These are phyloP conservation scores for Serrognathus titanus DNA, from an alignment of 2,888 invertebrate species.

Conservation along the genomic window DNA sequence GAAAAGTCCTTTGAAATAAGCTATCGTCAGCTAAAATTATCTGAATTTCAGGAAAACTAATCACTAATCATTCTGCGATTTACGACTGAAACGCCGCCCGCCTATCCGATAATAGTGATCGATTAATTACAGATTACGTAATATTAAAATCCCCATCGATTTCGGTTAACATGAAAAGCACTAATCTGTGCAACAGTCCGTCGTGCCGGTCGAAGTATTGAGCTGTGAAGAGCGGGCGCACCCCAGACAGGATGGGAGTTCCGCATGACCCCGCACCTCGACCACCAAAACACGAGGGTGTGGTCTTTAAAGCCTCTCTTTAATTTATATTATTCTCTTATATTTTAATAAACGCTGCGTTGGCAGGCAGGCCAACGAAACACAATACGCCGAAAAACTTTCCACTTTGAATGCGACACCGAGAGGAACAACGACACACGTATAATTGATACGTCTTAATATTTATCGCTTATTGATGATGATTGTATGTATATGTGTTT, in stretches of 20 bases:
- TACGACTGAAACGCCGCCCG: too few relatives aligned
- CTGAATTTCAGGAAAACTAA: too few relatives aligned
- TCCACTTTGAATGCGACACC: neutral
- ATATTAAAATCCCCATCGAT: too few relatives aligned
- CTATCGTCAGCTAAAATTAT: too few relatives aligned
- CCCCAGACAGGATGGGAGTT: conserved; percentile 50
- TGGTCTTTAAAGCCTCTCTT: conserved; percentile 38
- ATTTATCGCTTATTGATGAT: conserved; percentile 1
- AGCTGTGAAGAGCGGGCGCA: conserved; percentile 42
- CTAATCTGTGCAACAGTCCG: conserved; percentile 17
- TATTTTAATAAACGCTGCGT: conserved; percentile 16
- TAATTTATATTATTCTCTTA: conserved; percentile 32
- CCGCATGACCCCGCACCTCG: conserved; percentile 43
- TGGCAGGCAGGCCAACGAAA: neutral
- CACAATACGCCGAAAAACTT: neutral
- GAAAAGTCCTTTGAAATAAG: too few relatives aligned
- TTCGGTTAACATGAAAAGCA: neutral
- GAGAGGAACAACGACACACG: neutral
- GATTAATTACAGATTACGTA: too few relatives aligned
- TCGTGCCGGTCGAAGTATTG: conserved; percentile 30
- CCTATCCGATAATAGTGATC: too few relatives aligned
- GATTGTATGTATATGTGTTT: too few relatives aligned
- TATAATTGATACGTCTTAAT: conserved; percentile 1
- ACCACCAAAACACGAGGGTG: conserved; percentile 40
- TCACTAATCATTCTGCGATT: too few relatives aligned